phyloP scores from a whole-genome alignment of 2,797 vertebrate species.

The Scolopax bukidnonensis region DNA sequence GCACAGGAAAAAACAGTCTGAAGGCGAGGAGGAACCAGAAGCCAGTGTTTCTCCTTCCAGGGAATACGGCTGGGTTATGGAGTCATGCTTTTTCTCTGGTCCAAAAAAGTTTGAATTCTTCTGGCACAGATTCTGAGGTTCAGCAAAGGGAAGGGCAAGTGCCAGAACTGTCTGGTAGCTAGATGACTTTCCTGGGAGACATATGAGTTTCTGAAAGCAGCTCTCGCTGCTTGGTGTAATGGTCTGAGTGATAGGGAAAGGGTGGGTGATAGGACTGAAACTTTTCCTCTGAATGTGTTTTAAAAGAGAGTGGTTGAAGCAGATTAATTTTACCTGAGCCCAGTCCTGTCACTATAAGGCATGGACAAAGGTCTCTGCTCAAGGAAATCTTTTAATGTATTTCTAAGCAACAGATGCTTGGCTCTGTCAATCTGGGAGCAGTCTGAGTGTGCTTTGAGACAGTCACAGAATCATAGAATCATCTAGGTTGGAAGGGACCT shows the following conservation, averaged over 20 bases:
- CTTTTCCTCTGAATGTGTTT: neutral
- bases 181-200: conserved; percentile 4
- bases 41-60: neutral
- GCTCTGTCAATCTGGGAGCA: neutral
- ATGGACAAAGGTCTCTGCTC: neutral
- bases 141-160: neutral
- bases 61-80: neutral
- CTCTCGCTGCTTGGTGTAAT: neutral
- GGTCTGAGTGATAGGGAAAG: neutral
- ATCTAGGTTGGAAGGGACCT: neutral
- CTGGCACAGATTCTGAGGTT: conserved; percentile 22
- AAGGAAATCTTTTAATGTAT: neutral
- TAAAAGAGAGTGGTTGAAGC: neutral
- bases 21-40: neutral
- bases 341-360: neutral
- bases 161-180: neutral
- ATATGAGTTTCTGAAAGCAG: neutral
- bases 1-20: neutral
- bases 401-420: neutral
- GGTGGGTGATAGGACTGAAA: neutral
- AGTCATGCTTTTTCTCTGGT: neutral
- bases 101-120: neutral
- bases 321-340: neutral
- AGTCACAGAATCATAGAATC: neutral
- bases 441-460: neutral